Evolutionary conservation across 2,888 invertebrate genomes (phyloP), one percentile per base, ranked within the genome.

Genomic region (Ecliptopera silaceata): DNA sequence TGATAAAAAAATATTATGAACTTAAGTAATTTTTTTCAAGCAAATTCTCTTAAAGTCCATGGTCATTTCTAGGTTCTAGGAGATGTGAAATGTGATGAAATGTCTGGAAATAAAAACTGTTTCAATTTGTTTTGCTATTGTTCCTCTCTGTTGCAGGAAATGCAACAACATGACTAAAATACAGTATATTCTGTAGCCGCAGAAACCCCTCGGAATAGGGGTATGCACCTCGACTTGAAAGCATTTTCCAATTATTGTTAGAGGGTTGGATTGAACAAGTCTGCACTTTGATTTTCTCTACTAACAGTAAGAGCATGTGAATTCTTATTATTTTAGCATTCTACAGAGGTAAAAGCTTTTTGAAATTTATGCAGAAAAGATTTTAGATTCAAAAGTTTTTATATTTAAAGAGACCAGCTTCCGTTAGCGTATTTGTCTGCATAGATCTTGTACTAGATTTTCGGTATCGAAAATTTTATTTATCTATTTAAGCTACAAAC

Each of bases 131-230:
- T 81, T 57, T 84, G 82, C 79, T 61, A 61, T 68, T 82, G 8
- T 39, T 87, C 79, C 81, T 44, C 70, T 70, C 3, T 58, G 71
- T 67, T 82, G 84, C 80, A 86, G 83, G 82, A 86, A 86, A 85
- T 88, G 88, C 88, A 86, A 66, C 77, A 51, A 74, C 65, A 65
- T 71, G 77, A 75, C 70, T 65, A 72, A 79, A 79, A 76, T 79
- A 71, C 66, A 68, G 65, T 69, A 73, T 76, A 82, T 85, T 83
- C 74, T 71, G 74, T 80, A 77, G 74, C 78, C 68, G 60, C 71
- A 72, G 67, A 70, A 67, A 69, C 68, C 67, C 63, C 47, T 45
- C 64, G 63, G 65, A 69, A 69, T 61, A 56, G 67, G 66, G 68
- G 69, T 68, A 63, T 66, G 63, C 59, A 69, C 71, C 67, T 69